These are phyloP conservation scores for Sarcophilus harrisii DNA, from an alignment of 2,797 vertebrate genomes.

Conservation along the genomic window DNA sequence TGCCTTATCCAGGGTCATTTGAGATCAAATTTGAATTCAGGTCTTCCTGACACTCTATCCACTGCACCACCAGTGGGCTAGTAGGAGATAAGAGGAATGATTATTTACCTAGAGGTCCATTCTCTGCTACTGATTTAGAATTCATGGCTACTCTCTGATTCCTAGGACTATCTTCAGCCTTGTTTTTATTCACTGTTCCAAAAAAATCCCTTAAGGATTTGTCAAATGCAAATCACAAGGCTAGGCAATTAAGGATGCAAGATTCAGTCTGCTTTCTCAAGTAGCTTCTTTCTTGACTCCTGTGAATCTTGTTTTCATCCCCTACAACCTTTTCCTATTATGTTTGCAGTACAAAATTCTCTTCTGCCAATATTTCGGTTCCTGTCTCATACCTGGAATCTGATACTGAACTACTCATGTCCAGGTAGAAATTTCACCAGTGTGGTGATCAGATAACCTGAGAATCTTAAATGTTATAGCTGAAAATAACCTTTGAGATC, in stretches of 20 bases:
- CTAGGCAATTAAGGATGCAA: not conserved
- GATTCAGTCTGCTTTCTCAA: not conserved
- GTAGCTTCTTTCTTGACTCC: not conserved
- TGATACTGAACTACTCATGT: not conserved
- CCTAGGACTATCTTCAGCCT: not conserved
- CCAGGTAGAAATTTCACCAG: not conserved
- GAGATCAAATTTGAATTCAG: not conserved
- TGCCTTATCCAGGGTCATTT: not conserved
- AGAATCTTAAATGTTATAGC: not conserved
- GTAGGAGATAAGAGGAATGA: not conserved
- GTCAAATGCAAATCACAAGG: not conserved
- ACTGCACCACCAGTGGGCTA: not conserved
- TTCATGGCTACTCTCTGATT: not conserved
- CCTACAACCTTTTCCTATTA: not conserved
- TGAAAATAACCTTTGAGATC: constrained; percentile 16
- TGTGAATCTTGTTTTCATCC: not conserved
- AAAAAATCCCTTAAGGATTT: not conserved
- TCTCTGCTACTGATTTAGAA: not conserved
- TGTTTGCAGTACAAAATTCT: not conserved
- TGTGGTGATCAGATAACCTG: not conserved
- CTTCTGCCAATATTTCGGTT: not conserved
- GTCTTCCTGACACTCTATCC: not conserved
- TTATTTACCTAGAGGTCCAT: not conserved
- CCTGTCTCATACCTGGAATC: not conserved
- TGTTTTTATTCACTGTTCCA: not conserved